phyloP scores from a whole-genome alignment of 1,140 invertebrate species.

The Lamellibrachia luymesi region DNA sequence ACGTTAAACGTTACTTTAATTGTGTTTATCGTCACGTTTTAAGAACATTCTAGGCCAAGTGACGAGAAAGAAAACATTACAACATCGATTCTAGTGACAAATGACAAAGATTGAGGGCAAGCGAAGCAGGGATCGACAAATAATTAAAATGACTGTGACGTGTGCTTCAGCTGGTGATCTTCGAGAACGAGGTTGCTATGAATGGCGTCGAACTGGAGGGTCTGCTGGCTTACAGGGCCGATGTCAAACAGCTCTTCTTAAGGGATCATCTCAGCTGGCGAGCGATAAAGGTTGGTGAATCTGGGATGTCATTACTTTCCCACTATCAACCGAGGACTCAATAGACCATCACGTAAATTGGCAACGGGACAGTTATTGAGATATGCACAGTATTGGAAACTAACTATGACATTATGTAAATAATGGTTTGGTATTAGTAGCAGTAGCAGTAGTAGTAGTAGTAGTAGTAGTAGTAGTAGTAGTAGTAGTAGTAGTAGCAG shows the following conservation, averaged over 20 bases:
- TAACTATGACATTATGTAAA: neutral
- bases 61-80: no score
- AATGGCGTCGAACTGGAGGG: constrained; percentile 23
- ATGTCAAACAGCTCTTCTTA: constrained; percentile 28
- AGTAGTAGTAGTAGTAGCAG: neutral
- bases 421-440: neutral
- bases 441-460: neutral
- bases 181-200: constrained; percentile 23
- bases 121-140: no score
- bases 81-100: no score
- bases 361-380: neutral
- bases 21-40: no score
- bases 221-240: constrained; percentile 24
- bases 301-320: neutral
- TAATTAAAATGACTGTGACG: neutral
- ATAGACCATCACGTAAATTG: neutral
- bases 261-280: constrained; percentile 28
- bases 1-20: no score
- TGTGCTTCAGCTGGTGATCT: constrained; percentile 25
- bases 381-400: no score
- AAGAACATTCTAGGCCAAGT: no score
- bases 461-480: neutral
- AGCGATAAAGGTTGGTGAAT: constrained; percentile 22
- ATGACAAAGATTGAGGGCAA: no score
- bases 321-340: neutral